These are phyloP conservation scores for Hirundo rustica DNA, from an alignment of 2,797 vertebrate genomes.

Conservation along the genomic window DNA sequence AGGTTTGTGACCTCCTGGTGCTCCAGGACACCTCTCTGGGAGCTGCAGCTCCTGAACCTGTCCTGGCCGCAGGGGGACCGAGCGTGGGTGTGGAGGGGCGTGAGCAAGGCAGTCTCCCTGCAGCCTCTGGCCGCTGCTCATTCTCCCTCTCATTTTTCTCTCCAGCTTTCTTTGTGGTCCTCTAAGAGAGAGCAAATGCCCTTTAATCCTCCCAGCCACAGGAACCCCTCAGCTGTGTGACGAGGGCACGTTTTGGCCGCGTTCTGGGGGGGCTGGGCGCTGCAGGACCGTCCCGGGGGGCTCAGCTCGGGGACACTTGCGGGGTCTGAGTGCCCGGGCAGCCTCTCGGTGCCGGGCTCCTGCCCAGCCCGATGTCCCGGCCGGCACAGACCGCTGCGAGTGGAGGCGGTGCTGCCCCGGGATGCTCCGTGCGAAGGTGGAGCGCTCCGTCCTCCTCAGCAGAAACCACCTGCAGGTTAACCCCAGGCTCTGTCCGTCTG, in stretches of 20 bases:
- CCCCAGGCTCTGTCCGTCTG: not conserved
- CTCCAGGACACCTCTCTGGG: not conserved
- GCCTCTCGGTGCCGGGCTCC: not conserved
- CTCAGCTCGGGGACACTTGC: not conserved
- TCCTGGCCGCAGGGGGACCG: fast-evolving
- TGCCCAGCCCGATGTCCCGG: not conserved
- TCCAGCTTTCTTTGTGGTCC: not conserved
- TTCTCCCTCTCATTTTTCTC: not conserved
- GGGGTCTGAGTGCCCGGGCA: not conserved
- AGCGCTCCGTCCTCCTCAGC: not conserved
- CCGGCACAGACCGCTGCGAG: not conserved
- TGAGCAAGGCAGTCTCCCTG: not conserved
- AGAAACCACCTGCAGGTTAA: not conserved
- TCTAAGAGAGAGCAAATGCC: not conserved
- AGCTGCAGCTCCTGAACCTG: not conserved
- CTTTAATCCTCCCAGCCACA: not conserved
- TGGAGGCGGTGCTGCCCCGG: not conserved
- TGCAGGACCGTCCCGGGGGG: not conserved
- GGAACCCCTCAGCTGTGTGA: not conserved
- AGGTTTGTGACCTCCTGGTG: not conserved
- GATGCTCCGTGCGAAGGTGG: not conserved
- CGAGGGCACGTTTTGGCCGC: not conserved
- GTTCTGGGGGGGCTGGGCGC: not conserved
- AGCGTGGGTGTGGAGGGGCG: not conserved
- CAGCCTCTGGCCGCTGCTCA: fast-evolving